Percentiles rank a stretch among this genome's conserved stretches.
These are phyloP conservation scores for Aptenodytes forsteri DNA, from an alignment of 2,113 vertebrate genomes.

Conservation along the genomic window DNA sequence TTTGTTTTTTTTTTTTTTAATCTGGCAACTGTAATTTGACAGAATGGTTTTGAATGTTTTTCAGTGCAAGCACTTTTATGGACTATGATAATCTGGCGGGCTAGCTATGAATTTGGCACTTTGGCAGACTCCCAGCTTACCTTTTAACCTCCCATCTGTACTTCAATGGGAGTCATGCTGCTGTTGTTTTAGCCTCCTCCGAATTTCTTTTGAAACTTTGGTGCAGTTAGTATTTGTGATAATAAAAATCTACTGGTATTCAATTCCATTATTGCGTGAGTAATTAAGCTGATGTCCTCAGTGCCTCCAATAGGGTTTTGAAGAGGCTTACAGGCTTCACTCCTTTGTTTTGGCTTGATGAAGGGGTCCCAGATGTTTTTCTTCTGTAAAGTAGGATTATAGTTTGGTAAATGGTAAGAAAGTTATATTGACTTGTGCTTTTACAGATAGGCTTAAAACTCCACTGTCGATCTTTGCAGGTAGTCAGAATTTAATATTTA, in stretches of 20 bases:
- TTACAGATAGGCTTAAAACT: background rate
- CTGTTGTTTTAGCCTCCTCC: constrained; percentile 18
- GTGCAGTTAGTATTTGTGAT: background rate
- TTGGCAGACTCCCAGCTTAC: constrained; percentile 10
- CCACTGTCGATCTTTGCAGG: background rate
- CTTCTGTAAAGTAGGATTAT: background rate
- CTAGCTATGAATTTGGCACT: background rate
- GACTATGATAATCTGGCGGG: background rate
- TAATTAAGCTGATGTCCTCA: background rate
- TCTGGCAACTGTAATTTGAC: background rate
- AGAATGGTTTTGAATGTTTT: background rate
- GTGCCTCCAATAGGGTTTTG: background rate
- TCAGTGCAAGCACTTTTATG: background rate
- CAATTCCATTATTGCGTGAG: background rate
- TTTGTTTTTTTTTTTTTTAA: background rate
- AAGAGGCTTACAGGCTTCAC: background rate
- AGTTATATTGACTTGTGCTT: background rate
- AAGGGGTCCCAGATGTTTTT: background rate
- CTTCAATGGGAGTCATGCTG: background rate
- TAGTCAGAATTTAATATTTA: background rate
- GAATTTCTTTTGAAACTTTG: constrained; percentile 4
- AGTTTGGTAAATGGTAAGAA: background rate
- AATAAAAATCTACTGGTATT: background rate
- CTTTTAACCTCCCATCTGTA: constrained; percentile 23
- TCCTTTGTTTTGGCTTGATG: background rate